Conservation (phyloP, 2,113 vertebrate species). For the Aegotheles bennettii region DNA sequence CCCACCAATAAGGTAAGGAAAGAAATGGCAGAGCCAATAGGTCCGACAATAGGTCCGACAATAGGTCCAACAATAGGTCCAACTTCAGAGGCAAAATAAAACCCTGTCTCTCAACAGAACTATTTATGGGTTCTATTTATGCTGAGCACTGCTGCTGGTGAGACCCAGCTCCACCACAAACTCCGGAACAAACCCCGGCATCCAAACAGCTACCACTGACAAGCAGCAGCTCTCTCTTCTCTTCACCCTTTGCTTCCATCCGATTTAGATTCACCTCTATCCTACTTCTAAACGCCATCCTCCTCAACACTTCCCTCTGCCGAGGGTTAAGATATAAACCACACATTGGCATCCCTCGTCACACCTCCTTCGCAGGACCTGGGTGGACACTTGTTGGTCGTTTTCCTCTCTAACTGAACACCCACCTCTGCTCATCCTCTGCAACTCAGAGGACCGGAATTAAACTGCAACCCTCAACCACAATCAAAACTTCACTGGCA, state of each 20-base stretch:
- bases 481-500: neutral
- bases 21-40: slow-evolving; percentile 38
- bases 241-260: neutral
- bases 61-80: neutral
- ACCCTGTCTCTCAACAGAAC: neutral
- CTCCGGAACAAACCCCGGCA: slow-evolving; percentile 6
- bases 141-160: neutral
- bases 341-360: neutral
- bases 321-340: neutral
- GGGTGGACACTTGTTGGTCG: neutral
- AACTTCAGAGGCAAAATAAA: slow-evolving; percentile 42
- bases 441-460: neutral
- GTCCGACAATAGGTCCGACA: neutral
- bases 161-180: slow-evolving; percentile 10
- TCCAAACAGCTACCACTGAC: neutral
- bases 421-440: neutral
- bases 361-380: neutral
- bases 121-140: slow-evolving; percentile 25
- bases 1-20: slow-evolving; percentile 5
- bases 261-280: neutral
- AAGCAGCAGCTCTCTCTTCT: neutral
- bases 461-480: neutral
- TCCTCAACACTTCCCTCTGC: neutral
- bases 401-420: neutral
- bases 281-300: neutral